These are phyloP conservation scores for Trachelus tabidus DNA, from an alignment of 2,888 invertebrate genomes.

Conservation along the genomic window DNA sequence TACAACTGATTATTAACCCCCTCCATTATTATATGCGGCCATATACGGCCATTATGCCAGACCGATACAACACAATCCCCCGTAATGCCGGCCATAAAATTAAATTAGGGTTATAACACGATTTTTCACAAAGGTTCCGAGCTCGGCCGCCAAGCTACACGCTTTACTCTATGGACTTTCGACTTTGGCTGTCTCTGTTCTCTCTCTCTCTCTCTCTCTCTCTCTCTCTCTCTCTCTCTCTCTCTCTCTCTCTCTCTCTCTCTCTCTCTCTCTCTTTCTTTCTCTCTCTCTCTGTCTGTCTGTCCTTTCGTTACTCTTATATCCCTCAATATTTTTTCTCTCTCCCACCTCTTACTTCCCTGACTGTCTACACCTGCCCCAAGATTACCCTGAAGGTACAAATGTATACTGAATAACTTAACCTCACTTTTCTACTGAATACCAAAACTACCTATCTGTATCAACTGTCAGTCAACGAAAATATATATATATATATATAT, in stretches of 20 bases:
- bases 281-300: slow-evolving; percentile 1
- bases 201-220: too few species aligned
- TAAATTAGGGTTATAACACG: slow-evolving; percentile 67
- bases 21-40: slow-evolving; percentile 51
- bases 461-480: not conserved
- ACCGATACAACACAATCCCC: slow-evolving; percentile 39
- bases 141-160: slow-evolving; percentile 17
- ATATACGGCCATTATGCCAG: slow-evolving; percentile 51
- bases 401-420: not conserved
- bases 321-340: slow-evolving; percentile 10
- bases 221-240: too few species aligned
- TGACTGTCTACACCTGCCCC: not conserved
- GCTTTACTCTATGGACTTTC: not conserved
- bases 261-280: too few species aligned
- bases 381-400: not conserved
- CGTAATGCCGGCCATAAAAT: slow-evolving; percentile 65
- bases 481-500: not conserved
- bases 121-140: slow-evolving; percentile 65
- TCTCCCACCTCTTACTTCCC: not conserved
- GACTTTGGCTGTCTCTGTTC: not conserved
- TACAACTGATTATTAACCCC: slow-evolving; percentile 65
- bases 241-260: too few species aligned
- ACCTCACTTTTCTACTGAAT: not conserved
- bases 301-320: not conserved
- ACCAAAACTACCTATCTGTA: not conserved